A percentile compares a stretch with the other conserved stretches of the same genome.
Conservation (phyloP, 1,140 invertebrate species). For the Diploscapter pachys region DNA sequence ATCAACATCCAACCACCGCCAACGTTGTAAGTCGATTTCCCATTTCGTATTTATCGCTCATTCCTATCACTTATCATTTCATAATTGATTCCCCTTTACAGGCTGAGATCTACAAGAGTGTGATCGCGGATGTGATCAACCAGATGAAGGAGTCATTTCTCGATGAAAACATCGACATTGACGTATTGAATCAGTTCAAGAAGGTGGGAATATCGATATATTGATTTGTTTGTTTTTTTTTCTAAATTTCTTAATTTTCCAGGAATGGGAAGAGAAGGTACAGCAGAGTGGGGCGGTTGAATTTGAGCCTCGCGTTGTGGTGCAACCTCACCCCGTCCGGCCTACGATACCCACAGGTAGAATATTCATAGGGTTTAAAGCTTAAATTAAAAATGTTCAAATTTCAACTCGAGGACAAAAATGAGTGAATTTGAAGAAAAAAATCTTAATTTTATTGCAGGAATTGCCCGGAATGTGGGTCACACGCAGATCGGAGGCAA, state of each 20-base stretch:
- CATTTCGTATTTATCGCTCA: too few species aligned
- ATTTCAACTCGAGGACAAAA: background rate
- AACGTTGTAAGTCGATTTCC: too few species aligned
- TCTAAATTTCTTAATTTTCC: background rate
- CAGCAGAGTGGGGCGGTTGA: background rate
- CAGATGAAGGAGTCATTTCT: conserved; percentile 87
- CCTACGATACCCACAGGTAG: background rate
- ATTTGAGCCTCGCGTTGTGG: background rate
- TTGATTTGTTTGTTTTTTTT: background rate
- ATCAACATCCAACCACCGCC: too few species aligned
- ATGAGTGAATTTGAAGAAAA: background rate
- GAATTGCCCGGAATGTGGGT: background rate
- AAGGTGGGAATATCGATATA: conserved; percentile 38
- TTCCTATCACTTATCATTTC: too few species aligned
- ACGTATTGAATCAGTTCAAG: conserved; percentile 90
- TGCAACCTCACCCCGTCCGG: conserved; percentile 2
- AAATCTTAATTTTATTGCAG: background rate
- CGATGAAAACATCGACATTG: conserved; percentile 95
- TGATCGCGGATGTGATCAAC: conserved; percentile 92
- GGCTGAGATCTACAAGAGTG: conserved; percentile 81
- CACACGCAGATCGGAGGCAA: too few species aligned
- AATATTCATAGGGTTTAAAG: background rate
- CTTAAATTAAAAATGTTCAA: background rate
- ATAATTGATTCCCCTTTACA: background rate
- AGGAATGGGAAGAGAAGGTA: conserved; percentile 5